A percentile compares a stretch with the other conserved stretches of the same genome.
Conservation (phyloP, 2,797 vertebrate species). For the Vultur gryphus region DNA sequence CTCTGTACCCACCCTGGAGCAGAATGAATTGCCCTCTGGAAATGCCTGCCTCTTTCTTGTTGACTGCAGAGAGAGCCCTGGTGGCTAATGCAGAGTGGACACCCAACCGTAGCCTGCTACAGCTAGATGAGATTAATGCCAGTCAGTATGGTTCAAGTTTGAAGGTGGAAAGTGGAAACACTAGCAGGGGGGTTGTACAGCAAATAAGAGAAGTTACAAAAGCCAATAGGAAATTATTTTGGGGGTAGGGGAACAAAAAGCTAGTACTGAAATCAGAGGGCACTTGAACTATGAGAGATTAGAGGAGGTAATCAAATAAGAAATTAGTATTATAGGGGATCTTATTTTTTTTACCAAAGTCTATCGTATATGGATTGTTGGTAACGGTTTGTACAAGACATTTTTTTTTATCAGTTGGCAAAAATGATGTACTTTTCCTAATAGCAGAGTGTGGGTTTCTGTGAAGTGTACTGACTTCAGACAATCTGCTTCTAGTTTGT, state of each 20-base stretch:
- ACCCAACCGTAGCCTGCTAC: neutral
- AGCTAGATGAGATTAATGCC: neutral
- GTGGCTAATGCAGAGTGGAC: neutral
- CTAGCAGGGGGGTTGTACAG: neutral
- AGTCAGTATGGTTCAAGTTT: neutral
- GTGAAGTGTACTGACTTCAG: neutral
- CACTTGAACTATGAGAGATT: neutral
- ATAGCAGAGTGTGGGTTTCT: neutral
- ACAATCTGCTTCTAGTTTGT: neutral
- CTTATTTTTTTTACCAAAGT: neutral
- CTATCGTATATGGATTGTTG: fast-evolving
- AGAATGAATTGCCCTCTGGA: neutral
- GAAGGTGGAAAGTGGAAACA: neutral
- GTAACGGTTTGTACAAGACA: neutral
- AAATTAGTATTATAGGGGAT: neutral
- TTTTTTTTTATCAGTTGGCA: neutral
- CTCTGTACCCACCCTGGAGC: fast-evolving
- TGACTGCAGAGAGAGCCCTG: neutral
- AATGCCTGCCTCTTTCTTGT: neutral
- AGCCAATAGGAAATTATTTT: neutral
- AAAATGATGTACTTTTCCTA: neutral
- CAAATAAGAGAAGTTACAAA: neutral
- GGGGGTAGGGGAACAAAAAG: neutral
- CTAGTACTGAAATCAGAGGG: neutral
- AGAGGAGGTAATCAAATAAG: neutral